Evolutionary conservation across 2,797 vertebrate genomes (phyloP).

Genomic region (Tinamus major): DNA sequence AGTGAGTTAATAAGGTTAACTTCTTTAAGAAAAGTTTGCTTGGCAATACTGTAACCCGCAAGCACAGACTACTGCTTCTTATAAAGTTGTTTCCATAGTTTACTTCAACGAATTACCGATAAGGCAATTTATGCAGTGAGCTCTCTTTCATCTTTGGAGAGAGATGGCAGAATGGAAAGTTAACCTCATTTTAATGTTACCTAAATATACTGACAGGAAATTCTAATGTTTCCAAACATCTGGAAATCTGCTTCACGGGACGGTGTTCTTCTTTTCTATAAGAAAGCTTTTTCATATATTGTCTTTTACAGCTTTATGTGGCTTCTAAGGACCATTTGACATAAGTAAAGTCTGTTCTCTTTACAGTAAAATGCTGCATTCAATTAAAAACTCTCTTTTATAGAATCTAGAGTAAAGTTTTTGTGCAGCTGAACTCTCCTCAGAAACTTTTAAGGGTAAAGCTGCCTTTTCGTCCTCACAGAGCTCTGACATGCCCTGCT

Average conservation of each 20-base stretch:
- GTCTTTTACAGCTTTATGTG: slow-evolving; percentile 71
- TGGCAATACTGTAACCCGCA: slow-evolving; percentile 46
- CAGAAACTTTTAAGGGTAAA: slow-evolving; percentile 45
- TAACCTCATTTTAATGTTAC: slow-evolving; percentile 79
- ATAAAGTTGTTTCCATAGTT: slow-evolving; percentile 71
- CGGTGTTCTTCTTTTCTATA: slow-evolving; percentile 69
- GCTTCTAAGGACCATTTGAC: slow-evolving; percentile 73
- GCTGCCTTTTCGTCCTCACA: slow-evolving; percentile 14
- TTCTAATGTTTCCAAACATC: slow-evolving; percentile 82
- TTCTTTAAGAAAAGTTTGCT: slow-evolving; percentile 47
- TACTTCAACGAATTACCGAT: slow-evolving; percentile 71
- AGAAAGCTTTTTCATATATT: slow-evolving; percentile 73
- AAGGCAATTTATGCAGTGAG: slow-evolving; percentile 75
- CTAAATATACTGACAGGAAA: slow-evolving; percentile 82
- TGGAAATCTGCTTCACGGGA: slow-evolving; percentile 78
- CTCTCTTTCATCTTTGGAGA: slow-evolving; percentile 77
- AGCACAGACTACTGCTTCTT: slow-evolving; percentile 70
- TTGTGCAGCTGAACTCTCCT: slow-evolving; percentile 44
- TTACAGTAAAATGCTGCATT: slow-evolving; percentile 68
- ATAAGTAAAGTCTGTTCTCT: slow-evolving; percentile 67
- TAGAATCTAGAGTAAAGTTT: slow-evolving; percentile 65
- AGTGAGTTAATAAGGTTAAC: slow-evolving; percentile 5
- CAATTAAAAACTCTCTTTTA: slow-evolving; percentile 71
- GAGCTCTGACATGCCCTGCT: not conserved
- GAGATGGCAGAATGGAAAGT: slow-evolving; percentile 80